A percentile compares a stretch with the other conserved stretches of the same genome.
These are phyloP conservation scores for Ceratitis capitata DNA, from an alignment of 1,140 invertebrate genomes.

Conservation along the genomic window DNA sequence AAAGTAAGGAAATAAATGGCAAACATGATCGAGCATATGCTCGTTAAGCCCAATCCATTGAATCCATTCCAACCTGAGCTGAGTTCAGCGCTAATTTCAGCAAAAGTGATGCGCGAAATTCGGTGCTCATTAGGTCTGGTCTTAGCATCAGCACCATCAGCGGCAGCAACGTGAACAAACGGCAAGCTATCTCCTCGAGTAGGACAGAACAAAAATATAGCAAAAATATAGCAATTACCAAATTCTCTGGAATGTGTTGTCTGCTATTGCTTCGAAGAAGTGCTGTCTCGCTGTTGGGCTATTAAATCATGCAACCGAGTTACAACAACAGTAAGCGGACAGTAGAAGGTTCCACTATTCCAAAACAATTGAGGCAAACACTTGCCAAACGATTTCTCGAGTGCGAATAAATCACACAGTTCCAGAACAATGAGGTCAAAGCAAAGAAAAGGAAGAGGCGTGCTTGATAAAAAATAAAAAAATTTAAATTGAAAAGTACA, in stretches of 20 bases:
- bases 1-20: neutral
- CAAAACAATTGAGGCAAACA: conserved; percentile 24
- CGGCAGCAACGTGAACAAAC: neutral
- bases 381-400: conserved; percentile 20
- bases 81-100: neutral
- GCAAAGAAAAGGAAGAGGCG: neutral
- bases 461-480: neutral
- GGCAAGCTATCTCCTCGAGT: too few relatives aligned
- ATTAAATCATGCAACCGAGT: conserved; percentile 26
- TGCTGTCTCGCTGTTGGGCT: neutral
- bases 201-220: too few relatives aligned
- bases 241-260: conserved; percentile 7
- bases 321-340: neutral
- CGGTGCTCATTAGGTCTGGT: neutral
- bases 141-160: too few relatives aligned
- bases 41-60: neutral
- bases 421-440: neutral
- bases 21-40: neutral
- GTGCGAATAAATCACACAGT: conserved; percentile 28
- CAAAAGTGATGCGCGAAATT: conserved; percentile 26
- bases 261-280: conserved; percentile 17
- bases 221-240: conserved; percentile 27
- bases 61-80: neutral
- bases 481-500: neutral
- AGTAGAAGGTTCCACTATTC: neutral